These are phyloP conservation scores for Cryptosula pallasiana DNA, from an alignment of 2,888 invertebrate species.

Conservation along the genomic window DNA sequence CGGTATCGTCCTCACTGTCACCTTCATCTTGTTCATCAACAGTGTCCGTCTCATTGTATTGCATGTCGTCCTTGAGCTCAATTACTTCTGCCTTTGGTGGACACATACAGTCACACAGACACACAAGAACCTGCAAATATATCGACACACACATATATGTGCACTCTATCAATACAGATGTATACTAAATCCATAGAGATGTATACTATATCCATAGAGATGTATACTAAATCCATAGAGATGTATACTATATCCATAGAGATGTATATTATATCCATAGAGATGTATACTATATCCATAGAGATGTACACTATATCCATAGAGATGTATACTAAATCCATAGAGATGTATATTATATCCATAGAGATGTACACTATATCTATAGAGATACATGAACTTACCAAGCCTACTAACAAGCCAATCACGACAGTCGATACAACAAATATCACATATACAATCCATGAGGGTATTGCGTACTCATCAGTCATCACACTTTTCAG, in stretches of 20 bases:
- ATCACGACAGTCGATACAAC: not conserved
- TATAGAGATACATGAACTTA: not conserved
- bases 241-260: not conserved
- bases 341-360: not conserved
- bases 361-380: not conserved
- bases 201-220: not conserved
- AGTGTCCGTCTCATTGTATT: not conserved
- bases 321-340: not conserved
- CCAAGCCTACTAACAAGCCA: not conserved
- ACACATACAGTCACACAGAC: constrained; percentile 7
- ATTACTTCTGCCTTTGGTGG: not conserved
- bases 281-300: too few relatives aligned
- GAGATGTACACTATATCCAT: not conserved
- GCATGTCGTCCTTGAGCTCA: not conserved
- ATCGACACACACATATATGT: too few relatives aligned
- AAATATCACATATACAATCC: not conserved
- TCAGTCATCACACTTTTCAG: not conserved
- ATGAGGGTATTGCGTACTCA: not conserved
- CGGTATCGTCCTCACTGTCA: not conserved
- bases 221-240: not conserved
- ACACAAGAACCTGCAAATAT: not conserved
- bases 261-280: not conserved
- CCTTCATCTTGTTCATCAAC: not conserved
- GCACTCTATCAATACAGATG: not conserved
- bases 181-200: not conserved